phyloP scores from a whole-genome alignment of 2,888 invertebrate genomes.

The Megastigmus dorsalis region DNA sequence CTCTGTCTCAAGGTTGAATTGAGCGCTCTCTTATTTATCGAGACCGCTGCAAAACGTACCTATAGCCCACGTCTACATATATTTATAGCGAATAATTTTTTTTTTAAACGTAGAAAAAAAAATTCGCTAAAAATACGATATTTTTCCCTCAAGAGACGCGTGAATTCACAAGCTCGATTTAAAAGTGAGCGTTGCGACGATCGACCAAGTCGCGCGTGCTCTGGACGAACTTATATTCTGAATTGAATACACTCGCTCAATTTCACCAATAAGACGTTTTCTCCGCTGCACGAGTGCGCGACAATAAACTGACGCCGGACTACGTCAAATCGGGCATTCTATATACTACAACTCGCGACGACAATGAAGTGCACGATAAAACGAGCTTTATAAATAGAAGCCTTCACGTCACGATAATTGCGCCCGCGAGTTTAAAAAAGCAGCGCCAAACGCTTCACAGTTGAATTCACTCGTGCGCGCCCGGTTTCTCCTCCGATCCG shows the following conservation, averaged over 20 bases:
- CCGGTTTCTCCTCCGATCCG: too few relatives aligned
- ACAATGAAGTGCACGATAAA: slow-evolving; percentile 40
- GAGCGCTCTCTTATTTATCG: background rate
- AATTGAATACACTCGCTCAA: background rate
- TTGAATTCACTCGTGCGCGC: too few relatives aligned
- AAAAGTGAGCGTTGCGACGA: background rate
- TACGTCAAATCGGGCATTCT: slow-evolving; percentile 8
- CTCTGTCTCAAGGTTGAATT: slow-evolving; percentile 21
- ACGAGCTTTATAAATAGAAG: slow-evolving; percentile 45
- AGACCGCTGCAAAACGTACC: background rate
- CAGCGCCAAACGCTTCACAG: background rate
- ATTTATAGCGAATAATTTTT: slow-evolving; percentile 8
- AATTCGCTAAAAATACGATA: background rate
- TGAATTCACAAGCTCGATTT: background rate
- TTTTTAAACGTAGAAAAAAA: too few relatives aligned
- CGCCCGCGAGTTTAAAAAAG: slow-evolving; percentile 7
- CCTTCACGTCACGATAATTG: background rate
- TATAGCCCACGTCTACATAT: too few relatives aligned
- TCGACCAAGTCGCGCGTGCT: too few relatives aligned
- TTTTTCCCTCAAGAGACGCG: background rate
- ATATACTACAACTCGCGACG: background rate
- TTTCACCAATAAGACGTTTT: slow-evolving; percentile 7
- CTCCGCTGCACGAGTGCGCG: background rate
- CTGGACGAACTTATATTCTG: background rate
- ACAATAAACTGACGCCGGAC: too few relatives aligned